These are phyloP conservation scores for Synergus japonicus DNA, from an alignment of 2,888 invertebrate species.

Conservation along the genomic window DNA sequence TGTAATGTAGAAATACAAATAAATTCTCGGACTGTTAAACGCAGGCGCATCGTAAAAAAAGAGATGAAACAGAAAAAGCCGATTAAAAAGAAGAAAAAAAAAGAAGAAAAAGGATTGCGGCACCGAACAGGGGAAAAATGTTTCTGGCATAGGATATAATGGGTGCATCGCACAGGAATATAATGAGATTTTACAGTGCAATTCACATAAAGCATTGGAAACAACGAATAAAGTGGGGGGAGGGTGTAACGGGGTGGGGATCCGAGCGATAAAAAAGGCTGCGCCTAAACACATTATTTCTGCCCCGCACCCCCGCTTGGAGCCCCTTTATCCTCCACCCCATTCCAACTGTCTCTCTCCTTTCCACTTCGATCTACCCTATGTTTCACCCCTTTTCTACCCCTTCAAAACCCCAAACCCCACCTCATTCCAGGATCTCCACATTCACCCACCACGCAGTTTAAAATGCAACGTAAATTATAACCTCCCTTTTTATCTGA, in stretches of 20 bases:
- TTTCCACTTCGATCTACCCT: slow-evolving; percentile 58
- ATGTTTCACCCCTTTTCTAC: slow-evolving; percentile 54
- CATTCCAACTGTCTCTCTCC: slow-evolving; percentile 56
- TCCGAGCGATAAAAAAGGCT: slow-evolving; percentile 69
- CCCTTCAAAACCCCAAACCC: slow-evolving; percentile 42
- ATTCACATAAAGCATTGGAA: slow-evolving; percentile 75
- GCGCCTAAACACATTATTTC: slow-evolving; percentile 73
- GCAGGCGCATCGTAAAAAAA: slow-evolving; percentile 52
- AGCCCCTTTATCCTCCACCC: slow-evolving; percentile 57
- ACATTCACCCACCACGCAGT: slow-evolving; percentile 42
- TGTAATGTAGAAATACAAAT: slow-evolving; percentile 46
- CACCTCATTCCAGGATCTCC: slow-evolving; percentile 20
- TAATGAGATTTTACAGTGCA: slow-evolving; percentile 76
- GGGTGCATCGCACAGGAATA: slow-evolving; percentile 72
- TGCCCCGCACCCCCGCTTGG: slow-evolving; percentile 56
- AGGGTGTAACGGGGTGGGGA: slow-evolving; percentile 46
- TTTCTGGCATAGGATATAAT: slow-evolving; percentile 69
- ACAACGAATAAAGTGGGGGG: slow-evolving; percentile 62
- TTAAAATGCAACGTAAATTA: slow-evolving; percentile 58
- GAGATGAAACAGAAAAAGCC: slow-evolving; percentile 42
- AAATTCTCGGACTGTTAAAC: slow-evolving; percentile 66
- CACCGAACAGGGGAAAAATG: slow-evolving; percentile 61
- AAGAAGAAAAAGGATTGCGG: slow-evolving; percentile 50
- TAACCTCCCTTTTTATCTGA: slow-evolving; percentile 56
- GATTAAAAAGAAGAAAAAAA: slow-evolving; percentile 43